phyloP scores from a whole-genome alignment of 2,113 vertebrate species.

The Chamaea fasciata region DNA sequence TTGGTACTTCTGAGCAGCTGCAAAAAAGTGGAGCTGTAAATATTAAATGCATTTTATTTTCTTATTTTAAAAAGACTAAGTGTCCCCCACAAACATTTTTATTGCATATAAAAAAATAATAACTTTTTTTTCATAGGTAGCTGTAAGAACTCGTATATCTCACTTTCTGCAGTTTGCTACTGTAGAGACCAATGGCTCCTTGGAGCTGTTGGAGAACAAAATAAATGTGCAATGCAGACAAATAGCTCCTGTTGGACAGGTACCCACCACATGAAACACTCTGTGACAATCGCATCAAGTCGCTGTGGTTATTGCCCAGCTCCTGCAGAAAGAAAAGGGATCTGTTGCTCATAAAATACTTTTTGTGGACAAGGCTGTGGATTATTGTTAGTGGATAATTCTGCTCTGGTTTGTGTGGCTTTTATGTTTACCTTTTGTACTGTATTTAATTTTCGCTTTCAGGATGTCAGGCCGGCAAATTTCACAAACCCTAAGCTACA shows the following conservation, averaged over 20 bases:
- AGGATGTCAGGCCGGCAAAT: background rate
- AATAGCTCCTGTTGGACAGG: background rate
- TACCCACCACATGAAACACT: background rate
- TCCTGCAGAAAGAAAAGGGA: background rate
- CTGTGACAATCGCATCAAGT: background rate
- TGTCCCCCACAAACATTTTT: background rate
- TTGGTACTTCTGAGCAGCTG: background rate
- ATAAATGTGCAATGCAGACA: background rate
- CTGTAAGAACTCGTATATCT: background rate
- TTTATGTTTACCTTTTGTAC: background rate
- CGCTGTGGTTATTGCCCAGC: background rate
- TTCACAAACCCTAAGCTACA: background rate
- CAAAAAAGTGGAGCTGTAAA: background rate
- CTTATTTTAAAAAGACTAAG: background rate
- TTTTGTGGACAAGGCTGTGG: background rate
- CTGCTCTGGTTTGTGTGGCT: rapidly evolving
- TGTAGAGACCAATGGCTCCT: background rate
- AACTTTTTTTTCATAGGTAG: background rate
- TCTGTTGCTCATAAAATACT: background rate
- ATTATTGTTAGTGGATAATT: background rate
- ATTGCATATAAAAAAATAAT: background rate
- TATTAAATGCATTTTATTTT: background rate
- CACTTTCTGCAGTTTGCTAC: background rate
- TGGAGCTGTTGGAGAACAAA: background rate
- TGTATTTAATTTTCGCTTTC: background rate